Evolutionary conservation across 2,797 vertebrate genomes (phyloP).

Genomic region (Setipinna tenuifilis): DNA sequence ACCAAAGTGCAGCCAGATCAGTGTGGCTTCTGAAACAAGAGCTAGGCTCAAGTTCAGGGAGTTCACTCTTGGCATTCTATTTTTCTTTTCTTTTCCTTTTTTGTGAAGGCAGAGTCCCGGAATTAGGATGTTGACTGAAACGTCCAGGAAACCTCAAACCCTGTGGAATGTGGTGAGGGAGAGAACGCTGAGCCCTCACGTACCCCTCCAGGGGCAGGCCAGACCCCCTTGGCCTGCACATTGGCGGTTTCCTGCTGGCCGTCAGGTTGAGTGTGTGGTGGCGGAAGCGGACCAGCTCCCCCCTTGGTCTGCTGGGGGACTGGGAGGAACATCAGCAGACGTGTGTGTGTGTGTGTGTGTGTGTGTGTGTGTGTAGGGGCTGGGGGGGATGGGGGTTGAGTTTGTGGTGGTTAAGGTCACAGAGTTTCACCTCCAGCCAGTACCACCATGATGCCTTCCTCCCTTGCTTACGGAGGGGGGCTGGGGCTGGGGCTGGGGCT

Average conservation of each 20-base stretch:
- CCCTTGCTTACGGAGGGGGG: background rate
- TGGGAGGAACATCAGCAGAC: background rate
- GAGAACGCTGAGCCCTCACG: background rate
- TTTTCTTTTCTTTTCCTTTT: background rate
- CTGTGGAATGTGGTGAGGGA: background rate
- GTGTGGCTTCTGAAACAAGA: background rate
- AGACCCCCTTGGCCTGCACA: background rate
- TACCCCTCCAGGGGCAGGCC: background rate
- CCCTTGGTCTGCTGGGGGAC: background rate
- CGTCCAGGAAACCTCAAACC: background rate
- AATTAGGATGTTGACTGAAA: conserved; percentile 26
- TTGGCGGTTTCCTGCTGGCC: background rate
- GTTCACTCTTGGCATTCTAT: conserved; percentile 1
- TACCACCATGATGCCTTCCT: background rate
- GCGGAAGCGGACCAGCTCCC: background rate
- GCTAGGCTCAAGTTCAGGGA: background rate
- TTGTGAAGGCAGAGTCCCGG: background rate
- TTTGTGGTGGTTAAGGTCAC: background rate
- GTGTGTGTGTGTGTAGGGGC: no score
- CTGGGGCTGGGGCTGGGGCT: background rate
- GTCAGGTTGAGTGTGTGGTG: background rate
- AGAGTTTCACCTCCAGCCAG: background rate
- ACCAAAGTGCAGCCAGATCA: background rate
- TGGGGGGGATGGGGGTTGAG: no score
- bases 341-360: no score